phyloP scores from a whole-genome alignment of 2,113 vertebrate genomes.

The Chaetodon auriga region DNA sequence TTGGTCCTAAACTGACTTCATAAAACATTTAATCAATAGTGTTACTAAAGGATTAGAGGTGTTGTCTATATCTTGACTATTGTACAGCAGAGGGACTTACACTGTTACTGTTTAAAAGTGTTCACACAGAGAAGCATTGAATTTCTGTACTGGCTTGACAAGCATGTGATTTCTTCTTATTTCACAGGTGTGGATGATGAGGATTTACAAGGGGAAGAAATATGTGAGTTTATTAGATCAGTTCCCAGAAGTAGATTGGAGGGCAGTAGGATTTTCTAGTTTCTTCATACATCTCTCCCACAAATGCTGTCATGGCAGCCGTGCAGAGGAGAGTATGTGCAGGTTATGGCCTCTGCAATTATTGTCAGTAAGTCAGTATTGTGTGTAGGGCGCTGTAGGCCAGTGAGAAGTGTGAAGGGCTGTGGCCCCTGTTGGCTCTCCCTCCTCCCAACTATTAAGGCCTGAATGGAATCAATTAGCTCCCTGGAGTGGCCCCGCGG shows the following conservation, averaged over 20 bases:
- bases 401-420: constrained; percentile 41
- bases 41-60: constrained; percentile 44
- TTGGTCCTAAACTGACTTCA: constrained; percentile 38
- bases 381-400: constrained; percentile 49
- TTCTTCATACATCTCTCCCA: constrained; percentile 23
- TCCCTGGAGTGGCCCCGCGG: constrained; percentile 59
- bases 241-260: not conserved
- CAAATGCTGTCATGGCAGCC: constrained; percentile 26
- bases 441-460: constrained; percentile 70
- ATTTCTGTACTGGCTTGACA: constrained; percentile 7
- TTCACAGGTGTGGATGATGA: constrained; percentile 69
- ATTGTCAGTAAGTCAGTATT: constrained; percentile 56
- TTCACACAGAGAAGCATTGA: not conserved
- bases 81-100: constrained; percentile 6
- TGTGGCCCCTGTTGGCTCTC: constrained; percentile 47
- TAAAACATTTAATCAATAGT: constrained; percentile 36
- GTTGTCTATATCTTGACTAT: constrained; percentile 22
- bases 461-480: constrained; percentile 83
- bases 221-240: constrained; percentile 57
- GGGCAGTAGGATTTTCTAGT: not conserved
- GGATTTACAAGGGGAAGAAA: rapidly evolving
- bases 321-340: constrained; percentile 37
- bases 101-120: constrained; percentile 13
- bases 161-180: constrained; percentile 11
- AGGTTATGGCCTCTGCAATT: constrained; percentile 61